A percentile compares a stretch with the other conserved stretches of the same genome.
phyloP scores from a whole-genome alignment of 2,113 vertebrate genomes.

The Festucalex cinctus region DNA sequence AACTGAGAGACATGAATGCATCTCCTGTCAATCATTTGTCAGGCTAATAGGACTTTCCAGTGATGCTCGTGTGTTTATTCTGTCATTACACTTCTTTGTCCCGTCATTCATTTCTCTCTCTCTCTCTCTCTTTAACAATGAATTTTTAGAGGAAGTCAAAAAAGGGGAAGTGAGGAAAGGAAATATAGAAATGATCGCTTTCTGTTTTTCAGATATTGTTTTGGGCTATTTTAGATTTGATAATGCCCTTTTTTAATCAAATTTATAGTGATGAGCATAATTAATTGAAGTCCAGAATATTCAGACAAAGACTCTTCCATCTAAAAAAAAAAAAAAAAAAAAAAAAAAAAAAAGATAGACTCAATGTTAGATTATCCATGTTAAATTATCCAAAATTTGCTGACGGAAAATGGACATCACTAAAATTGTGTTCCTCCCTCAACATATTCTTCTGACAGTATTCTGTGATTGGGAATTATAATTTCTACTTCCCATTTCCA shows the following conservation, averaged over 20 bases:
- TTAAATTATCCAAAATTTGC: not conserved
- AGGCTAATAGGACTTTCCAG: conserved; percentile 19
- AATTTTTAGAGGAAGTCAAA: not conserved
- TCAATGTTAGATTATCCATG: not conserved
- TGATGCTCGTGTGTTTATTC: conserved; percentile 8
- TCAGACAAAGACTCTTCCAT: too few relatives aligned
- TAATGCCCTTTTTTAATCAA: not conserved
- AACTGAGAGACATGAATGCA: conserved; percentile 9
- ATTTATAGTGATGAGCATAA: not conserved
- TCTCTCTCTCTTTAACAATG: not conserved
- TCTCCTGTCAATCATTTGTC: conserved; percentile 50
- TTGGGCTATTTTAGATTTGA: not conserved
- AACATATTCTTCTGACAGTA: not conserved
- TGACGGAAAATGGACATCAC: not conserved
- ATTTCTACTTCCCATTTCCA: not conserved
- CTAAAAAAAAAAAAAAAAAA: too few relatives aligned
- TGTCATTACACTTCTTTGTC: conserved; percentile 7
- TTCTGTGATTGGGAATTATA: not conserved
- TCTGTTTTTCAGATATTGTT: too few relatives aligned
- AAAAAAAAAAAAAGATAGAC: not conserved
- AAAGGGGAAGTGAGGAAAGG: not conserved
- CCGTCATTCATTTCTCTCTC: conserved; percentile 9
- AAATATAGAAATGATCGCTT: too few relatives aligned
- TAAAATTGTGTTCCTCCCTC: too few relatives aligned
- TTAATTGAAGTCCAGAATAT: too few relatives aligned